phyloP scores from a whole-genome alignment of 2,888 invertebrate species.

The Microdon myrmicae region DNA sequence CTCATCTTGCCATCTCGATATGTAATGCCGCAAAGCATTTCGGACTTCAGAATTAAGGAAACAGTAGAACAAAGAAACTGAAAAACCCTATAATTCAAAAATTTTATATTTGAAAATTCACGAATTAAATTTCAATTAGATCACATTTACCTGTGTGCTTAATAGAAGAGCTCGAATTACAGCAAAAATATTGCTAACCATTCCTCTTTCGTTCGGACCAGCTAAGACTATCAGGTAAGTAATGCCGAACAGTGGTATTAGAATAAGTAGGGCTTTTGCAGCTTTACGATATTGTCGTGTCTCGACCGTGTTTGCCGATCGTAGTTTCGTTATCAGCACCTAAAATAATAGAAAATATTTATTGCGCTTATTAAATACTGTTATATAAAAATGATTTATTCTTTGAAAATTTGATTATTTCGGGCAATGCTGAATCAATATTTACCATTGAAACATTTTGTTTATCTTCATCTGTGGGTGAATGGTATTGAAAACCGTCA shows the following conservation, averaged over 20 bases:
- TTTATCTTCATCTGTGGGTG: too few relatives aligned
- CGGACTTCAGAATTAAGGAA: constrained; percentile 93
- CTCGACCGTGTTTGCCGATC: constrained; percentile 89
- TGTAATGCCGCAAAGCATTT: constrained; percentile 82
- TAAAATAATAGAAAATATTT: too few relatives aligned
- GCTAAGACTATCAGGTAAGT: constrained; percentile 88
- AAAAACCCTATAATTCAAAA: constrained; percentile 76
- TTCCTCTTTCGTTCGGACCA: constrained; percentile 78
- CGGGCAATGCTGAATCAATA: too few relatives aligned
- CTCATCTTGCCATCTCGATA: constrained; percentile 65
- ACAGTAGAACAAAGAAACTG: constrained; percentile 91
- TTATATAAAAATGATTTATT: too few relatives aligned
- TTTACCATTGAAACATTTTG: too few relatives aligned
- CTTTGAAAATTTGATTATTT: too few relatives aligned
- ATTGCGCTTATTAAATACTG: too few relatives aligned
- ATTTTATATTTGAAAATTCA: constrained; percentile 2
- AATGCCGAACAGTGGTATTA: constrained; percentile 92
- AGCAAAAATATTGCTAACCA: constrained; percentile 79
- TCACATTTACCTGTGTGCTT: constrained; percentile 93
- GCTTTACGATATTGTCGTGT: constrained; percentile 92
- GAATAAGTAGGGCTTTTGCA: constrained; percentile 88
- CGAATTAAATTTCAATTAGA: constrained; percentile 37
- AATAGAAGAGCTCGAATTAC: constrained; percentile 83
- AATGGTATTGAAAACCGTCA: too few relatives aligned
- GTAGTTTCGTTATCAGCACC: constrained; percentile 92